Evolutionary conservation across 92 coral and sea anemone species (phyloP).

Genomic region (Ricordea florida): DNA sequence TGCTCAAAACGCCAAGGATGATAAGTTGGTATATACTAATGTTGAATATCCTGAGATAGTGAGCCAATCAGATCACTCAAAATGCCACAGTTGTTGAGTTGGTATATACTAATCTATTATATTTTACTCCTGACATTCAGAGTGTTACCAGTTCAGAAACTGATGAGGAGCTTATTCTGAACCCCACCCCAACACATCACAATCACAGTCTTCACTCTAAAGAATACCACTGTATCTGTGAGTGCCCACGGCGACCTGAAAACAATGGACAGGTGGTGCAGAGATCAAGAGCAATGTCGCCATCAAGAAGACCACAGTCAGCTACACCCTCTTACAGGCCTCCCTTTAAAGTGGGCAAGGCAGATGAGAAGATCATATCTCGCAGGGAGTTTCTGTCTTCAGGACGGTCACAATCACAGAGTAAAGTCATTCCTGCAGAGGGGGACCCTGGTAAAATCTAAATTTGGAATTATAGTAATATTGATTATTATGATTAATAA

Average conservation of each 20-base stretch:
- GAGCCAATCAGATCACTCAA: no score
- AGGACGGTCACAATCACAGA: constrained; percentile 37
- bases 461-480: not conserved
- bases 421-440: constrained; percentile 74
- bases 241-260: constrained; percentile 97
- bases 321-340: constrained; percentile 75
- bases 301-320: constrained; percentile 66
- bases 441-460: constrained; percentile 85
- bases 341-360: constrained; percentile 96
- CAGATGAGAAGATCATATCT: constrained; percentile 89
- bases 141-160: constrained; percentile 76
- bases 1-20: no score
- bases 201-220: constrained; percentile 37
- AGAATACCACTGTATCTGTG: constrained; percentile 92
- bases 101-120: no score
- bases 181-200: constrained; percentile 54
- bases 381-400: constrained; percentile 75
- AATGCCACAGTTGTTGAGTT: no score
- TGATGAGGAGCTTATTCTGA: constrained; percentile 83
- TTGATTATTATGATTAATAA: not conserved
- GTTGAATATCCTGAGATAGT: no score
- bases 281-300: constrained; percentile 92
- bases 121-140: no score
- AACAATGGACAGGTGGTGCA: constrained; percentile 80
- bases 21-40: no score